Percentiles rank a stretch among this genome's conserved stretches.
Evolutionary conservation across 2,797 vertebrate genomes (phyloP).

Genomic region (Buceros bicornis): DNA sequence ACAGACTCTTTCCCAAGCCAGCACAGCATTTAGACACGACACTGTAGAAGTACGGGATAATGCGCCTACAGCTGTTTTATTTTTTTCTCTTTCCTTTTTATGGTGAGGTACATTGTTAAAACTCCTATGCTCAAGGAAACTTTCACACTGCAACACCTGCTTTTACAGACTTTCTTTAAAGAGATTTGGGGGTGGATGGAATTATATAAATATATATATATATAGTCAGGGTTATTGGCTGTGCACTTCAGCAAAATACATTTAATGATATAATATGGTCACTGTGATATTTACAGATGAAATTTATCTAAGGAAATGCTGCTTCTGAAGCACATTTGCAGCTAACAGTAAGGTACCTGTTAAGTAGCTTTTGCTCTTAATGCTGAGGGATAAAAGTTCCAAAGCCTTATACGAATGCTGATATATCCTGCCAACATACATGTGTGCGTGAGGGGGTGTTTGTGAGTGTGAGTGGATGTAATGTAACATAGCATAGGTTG

Average conservation of each 20-base stretch:
- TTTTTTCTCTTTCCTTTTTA: conserved; percentile 76
- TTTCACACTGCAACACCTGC: conserved; percentile 87
- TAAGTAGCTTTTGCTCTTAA: conserved; percentile 69
- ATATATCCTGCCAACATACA: conserved; percentile 60
- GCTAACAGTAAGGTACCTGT: conserved; percentile 63
- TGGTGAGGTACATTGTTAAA: conserved; percentile 78
- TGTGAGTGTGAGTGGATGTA: not conserved
- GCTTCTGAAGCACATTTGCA: conserved; percentile 53
- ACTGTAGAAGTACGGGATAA: conserved; percentile 96
- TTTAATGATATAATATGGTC: conserved; percentile 83
- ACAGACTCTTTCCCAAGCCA: conserved; percentile 85
- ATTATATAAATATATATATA: conserved; percentile 75
- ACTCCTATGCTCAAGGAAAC: conserved; percentile 81
- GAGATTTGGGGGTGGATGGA: conserved; percentile 65
- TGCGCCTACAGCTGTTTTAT: conserved; percentile 85
- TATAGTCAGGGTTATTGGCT: conserved; percentile 74
- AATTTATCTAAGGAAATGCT: conserved; percentile 66
- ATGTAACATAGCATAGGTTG: not conserved
- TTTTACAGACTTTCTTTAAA: conserved; percentile 77
- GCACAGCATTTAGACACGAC: conserved; percentile 99
- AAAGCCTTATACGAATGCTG: conserved; percentile 70
- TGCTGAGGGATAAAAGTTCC: conserved; percentile 58
- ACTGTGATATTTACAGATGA: conserved; percentile 79
- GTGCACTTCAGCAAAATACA: conserved; percentile 80
- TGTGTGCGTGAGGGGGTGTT: not conserved